Evolutionary conservation across 2,797 vertebrate genomes (phyloP).

Genomic region (Danio albolineatus): DNA sequence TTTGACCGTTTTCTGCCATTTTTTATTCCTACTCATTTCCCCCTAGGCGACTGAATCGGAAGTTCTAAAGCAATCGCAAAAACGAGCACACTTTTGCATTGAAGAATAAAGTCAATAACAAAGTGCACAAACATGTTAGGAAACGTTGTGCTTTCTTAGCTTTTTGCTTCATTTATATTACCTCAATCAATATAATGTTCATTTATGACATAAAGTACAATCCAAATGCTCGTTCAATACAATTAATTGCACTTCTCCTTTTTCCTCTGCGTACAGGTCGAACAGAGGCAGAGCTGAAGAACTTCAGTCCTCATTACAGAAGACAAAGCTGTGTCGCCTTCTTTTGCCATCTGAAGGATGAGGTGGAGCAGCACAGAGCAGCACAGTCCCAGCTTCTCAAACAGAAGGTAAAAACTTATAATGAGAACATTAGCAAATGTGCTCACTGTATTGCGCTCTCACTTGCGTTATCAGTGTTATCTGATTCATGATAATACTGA

Average conservation of each 20-base stretch:
- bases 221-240: neutral
- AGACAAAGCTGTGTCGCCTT: constrained; percentile 85
- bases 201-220: neutral
- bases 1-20: no score
- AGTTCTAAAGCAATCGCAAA: no score
- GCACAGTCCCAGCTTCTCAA: constrained; percentile 81
- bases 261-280: constrained; percentile 74
- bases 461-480: neutral
- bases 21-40: no score
- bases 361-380: constrained; percentile 85
- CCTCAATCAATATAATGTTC: no score
- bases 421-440: neutral
- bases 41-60: no score
- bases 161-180: neutral
- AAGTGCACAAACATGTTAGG: neutral
- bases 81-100: no score
- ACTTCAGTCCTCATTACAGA: constrained; percentile 87
- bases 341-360: constrained; percentile 82
- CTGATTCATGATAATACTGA: neutral
- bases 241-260: neutral
- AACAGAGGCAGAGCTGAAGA: constrained; percentile 83
- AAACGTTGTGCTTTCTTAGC: neutral
- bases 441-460: neutral
- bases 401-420: constrained; percentile 76
- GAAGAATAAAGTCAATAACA: no score